Conservation (phyloP, 2,888 invertebrate species). For the Parelbella ahira region DNA sequence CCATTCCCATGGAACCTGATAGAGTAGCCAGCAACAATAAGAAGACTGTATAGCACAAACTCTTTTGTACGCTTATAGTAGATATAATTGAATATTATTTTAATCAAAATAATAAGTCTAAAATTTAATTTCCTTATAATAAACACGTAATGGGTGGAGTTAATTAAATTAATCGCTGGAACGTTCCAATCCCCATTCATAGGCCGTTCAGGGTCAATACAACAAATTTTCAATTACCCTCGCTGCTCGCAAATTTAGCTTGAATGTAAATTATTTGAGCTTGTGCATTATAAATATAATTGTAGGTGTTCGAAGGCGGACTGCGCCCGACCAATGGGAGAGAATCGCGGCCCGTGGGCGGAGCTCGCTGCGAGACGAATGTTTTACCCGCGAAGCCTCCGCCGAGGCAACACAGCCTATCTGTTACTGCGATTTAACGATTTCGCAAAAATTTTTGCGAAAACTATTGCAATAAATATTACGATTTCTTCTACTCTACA, state of each 20-base stretch:
- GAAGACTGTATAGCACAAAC: too few relatives aligned
- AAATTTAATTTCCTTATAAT: conserved; percentile 10
- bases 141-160: conserved; percentile 25
- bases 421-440: neutral
- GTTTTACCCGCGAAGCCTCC: conserved; percentile 75
- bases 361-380: conserved; percentile 65
- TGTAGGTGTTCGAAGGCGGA: conserved; percentile 74
- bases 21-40: too few relatives aligned
- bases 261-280: conserved; percentile 79
- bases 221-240: conserved; percentile 80
- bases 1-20: too few relatives aligned
- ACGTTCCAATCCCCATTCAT: conserved; percentile 37
- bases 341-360: conserved; percentile 56
- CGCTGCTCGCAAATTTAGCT: conserved; percentile 78
- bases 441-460: neutral
- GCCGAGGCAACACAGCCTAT: conserved; percentile 42
- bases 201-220: conserved; percentile 70
- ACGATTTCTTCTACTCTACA: too few relatives aligned
- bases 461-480: neutral
- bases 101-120: conserved; percentile 4
- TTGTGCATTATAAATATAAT: conserved; percentile 79
- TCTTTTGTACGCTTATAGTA: too few relatives aligned
- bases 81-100: too few relatives aligned
- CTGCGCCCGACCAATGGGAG: conserved; percentile 58
- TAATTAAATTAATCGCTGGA: conserved; percentile 49